phyloP scores from a whole-genome alignment of 2,888 invertebrate genomes.

The Neoitamus cyanurus region DNA sequence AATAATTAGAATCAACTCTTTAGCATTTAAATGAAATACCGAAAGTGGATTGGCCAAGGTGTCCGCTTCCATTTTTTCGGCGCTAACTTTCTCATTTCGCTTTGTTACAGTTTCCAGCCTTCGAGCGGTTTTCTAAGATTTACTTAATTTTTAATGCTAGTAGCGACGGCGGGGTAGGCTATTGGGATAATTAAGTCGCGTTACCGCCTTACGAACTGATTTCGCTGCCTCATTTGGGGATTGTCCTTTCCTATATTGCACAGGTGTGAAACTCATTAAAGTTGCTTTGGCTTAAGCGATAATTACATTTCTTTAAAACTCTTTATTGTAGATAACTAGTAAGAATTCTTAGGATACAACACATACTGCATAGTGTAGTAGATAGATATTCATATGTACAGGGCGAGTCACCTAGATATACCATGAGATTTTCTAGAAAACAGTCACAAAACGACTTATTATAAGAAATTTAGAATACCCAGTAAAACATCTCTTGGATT shows the following conservation, averaged over 20 bases:
- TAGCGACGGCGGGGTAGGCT: background rate
- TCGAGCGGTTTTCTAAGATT: conserved; percentile 22
- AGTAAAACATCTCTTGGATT: too few relatives aligned
- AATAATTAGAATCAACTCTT: conserved; percentile 41
- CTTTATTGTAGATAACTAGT: too few relatives aligned
- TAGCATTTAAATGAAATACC: conserved; percentile 41
- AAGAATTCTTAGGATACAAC: too few relatives aligned
- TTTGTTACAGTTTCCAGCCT: conserved; percentile 15
- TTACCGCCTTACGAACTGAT: background rate
- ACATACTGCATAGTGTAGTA: too few relatives aligned
- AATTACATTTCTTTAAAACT: background rate
- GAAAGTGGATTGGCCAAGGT: conserved; percentile 28
- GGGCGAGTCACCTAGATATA: too few relatives aligned
- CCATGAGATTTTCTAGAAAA: too few relatives aligned
- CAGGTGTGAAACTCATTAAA: background rate
- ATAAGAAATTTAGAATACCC: too few relatives aligned
- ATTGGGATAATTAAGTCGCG: background rate
- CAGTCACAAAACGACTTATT: too few relatives aligned
- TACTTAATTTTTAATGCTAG: background rate
- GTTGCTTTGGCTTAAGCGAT: background rate
- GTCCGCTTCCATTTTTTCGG: conserved; percentile 4
- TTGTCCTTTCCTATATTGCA: background rate
- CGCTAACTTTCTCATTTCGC: conserved; percentile 22
- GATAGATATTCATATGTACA: too few relatives aligned
- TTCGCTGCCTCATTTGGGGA: background rate